Conservation (phyloP, 2,888 invertebrate genomes). For the Amiota mariae region DNA sequence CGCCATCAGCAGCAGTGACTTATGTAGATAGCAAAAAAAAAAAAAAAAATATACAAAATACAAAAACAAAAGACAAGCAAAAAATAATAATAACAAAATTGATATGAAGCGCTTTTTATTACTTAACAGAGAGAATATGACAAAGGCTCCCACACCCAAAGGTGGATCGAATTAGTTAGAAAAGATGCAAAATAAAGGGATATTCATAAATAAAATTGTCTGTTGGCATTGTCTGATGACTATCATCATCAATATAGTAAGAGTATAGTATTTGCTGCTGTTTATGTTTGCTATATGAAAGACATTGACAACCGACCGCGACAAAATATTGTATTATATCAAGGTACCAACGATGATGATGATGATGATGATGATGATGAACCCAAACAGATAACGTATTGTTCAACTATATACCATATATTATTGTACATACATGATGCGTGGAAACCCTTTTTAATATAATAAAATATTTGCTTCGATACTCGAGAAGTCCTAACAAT, state of each 20-base stretch:
- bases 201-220: slow-evolving; percentile 27
- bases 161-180: too few relatives aligned
- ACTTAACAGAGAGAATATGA: too few relatives aligned
- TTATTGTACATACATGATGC: background rate
- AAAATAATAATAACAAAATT: background rate
- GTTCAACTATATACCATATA: background rate
- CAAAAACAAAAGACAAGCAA: background rate
- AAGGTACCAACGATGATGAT: too few relatives aligned
- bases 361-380: slow-evolving; percentile 1
- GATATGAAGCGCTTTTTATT: too few relatives aligned
- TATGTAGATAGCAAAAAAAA: background rate
- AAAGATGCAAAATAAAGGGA: background rate
- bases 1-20: background rate
- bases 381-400: slow-evolving; percentile 15
- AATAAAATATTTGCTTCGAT: slow-evolving; percentile 62
- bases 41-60: background rate
- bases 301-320: background rate
- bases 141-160: too few relatives aligned
- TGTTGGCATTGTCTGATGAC: slow-evolving; percentile 22
- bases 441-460: slow-evolving; percentile 53
- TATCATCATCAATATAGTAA: slow-evolving; percentile 25
- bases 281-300: too few relatives aligned
- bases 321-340: too few relatives aligned
- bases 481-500: background rate
- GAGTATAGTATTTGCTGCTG: background rate